Percentiles rank a stretch among this genome's conserved stretches.
Evolutionary conservation across 2,888 invertebrate species (phyloP).

Genomic region (Drosophila prolongata): DNA sequence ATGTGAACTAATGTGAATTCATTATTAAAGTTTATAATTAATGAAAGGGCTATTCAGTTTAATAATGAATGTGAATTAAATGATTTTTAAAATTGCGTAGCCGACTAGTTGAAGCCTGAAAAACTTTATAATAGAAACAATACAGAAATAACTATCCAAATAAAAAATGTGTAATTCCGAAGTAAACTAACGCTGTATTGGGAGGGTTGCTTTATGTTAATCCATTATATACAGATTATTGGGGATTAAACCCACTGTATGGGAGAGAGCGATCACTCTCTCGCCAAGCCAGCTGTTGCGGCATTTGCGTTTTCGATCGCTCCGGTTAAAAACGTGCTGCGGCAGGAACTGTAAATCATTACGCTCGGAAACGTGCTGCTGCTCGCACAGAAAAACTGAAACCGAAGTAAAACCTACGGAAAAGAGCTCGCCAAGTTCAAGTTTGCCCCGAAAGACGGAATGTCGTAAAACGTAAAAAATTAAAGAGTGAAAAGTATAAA

Average conservation of each 20-base stretch:
- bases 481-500: slow-evolving; percentile 30
- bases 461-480: slow-evolving; percentile 56
- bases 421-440: slow-evolving; percentile 66
- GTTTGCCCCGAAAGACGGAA: slow-evolving; percentile 57
- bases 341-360: slow-evolving; percentile 84
- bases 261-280: slow-evolving; percentile 14
- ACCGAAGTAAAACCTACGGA: slow-evolving; percentile 22
- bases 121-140: too few relatives aligned
- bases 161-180: too few relatives aligned
- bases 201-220: too few relatives aligned
- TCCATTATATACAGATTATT: not conserved
- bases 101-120: not conserved
- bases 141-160: too few relatives aligned
- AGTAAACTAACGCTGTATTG: too few relatives aligned
- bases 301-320: slow-evolving; percentile 42
- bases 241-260: slow-evolving; percentile 11
- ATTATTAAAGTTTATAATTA: too few relatives aligned
- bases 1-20: too few relatives aligned
- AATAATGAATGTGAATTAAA: too few relatives aligned
- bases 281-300: slow-evolving; percentile 32
- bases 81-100: not conserved
- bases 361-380: slow-evolving; percentile 82
- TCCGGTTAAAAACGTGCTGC: slow-evolving; percentile 83
- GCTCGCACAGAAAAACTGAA: slow-evolving; percentile 8
- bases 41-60: too few relatives aligned